Evolutionary conservation across 2,888 invertebrate genomes (phyloP).

Genomic region (Teleogryllus oceanicus): DNA sequence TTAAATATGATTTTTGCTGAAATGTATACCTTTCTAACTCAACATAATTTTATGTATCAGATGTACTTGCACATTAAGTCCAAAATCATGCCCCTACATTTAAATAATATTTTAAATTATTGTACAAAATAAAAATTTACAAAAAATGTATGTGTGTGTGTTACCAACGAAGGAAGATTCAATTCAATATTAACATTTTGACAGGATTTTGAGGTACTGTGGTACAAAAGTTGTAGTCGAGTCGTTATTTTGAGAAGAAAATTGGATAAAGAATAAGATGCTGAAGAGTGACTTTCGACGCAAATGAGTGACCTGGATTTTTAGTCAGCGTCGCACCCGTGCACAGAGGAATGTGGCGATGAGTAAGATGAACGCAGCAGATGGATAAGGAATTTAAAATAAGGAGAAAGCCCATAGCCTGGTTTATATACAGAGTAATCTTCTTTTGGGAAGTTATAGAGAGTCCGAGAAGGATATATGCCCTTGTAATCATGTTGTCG

Average conservation of each 20-base stretch:
- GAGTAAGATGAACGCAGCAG: neutral
- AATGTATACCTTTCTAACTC: too few relatives aligned
- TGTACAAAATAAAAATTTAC: too few relatives aligned
- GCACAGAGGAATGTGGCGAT: neutral
- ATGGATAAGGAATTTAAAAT: neutral
- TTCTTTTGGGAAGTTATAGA: neutral
- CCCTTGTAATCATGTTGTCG: neutral
- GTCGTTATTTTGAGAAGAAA: too few relatives aligned
- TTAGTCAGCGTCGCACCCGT: neutral
- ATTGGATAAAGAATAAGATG: neutral
- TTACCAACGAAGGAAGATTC: too few relatives aligned
- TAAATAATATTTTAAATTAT: too few relatives aligned
- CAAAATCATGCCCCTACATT: neutral
- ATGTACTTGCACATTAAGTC: neutral
- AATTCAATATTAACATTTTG: too few relatives aligned
- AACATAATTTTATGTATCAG: neutral
- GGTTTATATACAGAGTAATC: conserved; percentile 18
- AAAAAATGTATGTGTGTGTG: too few relatives aligned
- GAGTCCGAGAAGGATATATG: neutral
- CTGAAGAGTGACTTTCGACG: neutral
- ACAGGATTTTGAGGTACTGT: too few relatives aligned
- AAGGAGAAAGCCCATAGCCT: conserved; percentile 5
- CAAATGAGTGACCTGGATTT: neutral
- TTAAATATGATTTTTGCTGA: too few relatives aligned
- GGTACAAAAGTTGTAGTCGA: too few relatives aligned